phyloP scores from a whole-genome alignment of 1,140 invertebrate genomes.

The Spodoptera litura region DNA sequence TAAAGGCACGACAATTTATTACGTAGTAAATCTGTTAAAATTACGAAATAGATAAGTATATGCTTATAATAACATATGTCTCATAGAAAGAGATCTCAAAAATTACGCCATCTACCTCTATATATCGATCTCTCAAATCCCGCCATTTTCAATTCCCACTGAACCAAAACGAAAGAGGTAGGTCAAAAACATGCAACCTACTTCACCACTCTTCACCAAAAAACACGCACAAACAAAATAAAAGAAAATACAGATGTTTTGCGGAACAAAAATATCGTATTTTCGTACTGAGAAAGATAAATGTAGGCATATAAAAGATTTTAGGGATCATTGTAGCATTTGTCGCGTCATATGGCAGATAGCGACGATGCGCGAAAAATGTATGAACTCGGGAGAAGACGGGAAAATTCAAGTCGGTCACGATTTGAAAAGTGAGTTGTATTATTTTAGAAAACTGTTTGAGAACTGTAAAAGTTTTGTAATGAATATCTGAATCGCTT shows the following conservation, averaged over 20 bases:
- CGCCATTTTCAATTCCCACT: too few species aligned
- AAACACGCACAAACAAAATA: background rate
- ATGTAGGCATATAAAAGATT: slow-evolving; percentile 37
- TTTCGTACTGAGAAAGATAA: slow-evolving; percentile 10
- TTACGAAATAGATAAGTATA: too few species aligned
- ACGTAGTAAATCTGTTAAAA: too few species aligned
- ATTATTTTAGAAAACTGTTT: background rate
- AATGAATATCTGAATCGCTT: too few species aligned
- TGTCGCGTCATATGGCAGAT: slow-evolving; percentile 43
- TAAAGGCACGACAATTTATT: too few species aligned
- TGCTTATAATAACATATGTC: background rate
- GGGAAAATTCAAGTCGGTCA: background rate
- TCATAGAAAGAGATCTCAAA: background rate
- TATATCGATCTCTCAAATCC: too few species aligned
- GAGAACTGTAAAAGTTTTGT: too few species aligned
- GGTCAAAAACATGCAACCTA: too few species aligned
- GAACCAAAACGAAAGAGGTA: too few species aligned
- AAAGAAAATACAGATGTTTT: slow-evolving; percentile 25
- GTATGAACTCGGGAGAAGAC: background rate
- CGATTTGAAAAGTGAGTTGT: background rate
- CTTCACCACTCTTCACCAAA: background rate
- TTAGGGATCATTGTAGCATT: slow-evolving; percentile 41
- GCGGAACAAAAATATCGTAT: slow-evolving; percentile 21
- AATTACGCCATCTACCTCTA: background rate
- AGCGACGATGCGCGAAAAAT: slow-evolving; percentile 29